Conservation (phyloP, 2,888 invertebrate genomes). For the Cremastinae sp. region DNA sequence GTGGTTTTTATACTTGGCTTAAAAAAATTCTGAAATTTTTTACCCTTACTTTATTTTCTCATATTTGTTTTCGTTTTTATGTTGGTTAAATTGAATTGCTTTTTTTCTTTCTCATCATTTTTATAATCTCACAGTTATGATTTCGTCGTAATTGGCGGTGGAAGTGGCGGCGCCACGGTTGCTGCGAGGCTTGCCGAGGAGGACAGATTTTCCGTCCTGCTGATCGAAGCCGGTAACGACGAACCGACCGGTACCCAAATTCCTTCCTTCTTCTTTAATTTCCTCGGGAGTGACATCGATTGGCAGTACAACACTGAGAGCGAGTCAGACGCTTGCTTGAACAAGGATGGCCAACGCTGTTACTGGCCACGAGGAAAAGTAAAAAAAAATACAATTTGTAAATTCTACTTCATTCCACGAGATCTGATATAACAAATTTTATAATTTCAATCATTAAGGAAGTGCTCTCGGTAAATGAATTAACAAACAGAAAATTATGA, state of each 20-base stretch:
- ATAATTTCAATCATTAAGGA: background rate
- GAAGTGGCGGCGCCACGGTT: slow-evolving; percentile 87
- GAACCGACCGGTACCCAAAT: slow-evolving; percentile 94
- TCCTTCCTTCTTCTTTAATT: slow-evolving; percentile 94
- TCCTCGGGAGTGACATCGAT: slow-evolving; percentile 92
- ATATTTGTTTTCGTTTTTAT: too few species aligned
- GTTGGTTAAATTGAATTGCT: slow-evolving; percentile 17
- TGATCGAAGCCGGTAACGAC: slow-evolving; percentile 90
- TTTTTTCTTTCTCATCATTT: slow-evolving; percentile 49
- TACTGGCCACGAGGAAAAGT: slow-evolving; percentile 94
- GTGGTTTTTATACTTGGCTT: too few species aligned
- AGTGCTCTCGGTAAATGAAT: too few species aligned
- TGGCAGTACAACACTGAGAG: slow-evolving; percentile 94
- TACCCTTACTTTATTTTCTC: too few species aligned
- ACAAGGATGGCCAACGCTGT: slow-evolving; percentile 86
- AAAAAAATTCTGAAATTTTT: too few species aligned
- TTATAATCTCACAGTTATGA: too few species aligned
- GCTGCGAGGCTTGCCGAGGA: slow-evolving; percentile 88
- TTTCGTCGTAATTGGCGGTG: slow-evolving; percentile 88
- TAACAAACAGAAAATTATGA: too few species aligned
- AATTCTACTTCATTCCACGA: background rate
- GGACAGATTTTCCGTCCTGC: slow-evolving; percentile 86
- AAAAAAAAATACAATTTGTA: slow-evolving; percentile 60
- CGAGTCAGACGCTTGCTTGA: slow-evolving; percentile 89
- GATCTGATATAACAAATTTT: background rate